Evolutionary conservation across 2,797 vertebrate species (phyloP).

Genomic region (Channa striata): DNA sequence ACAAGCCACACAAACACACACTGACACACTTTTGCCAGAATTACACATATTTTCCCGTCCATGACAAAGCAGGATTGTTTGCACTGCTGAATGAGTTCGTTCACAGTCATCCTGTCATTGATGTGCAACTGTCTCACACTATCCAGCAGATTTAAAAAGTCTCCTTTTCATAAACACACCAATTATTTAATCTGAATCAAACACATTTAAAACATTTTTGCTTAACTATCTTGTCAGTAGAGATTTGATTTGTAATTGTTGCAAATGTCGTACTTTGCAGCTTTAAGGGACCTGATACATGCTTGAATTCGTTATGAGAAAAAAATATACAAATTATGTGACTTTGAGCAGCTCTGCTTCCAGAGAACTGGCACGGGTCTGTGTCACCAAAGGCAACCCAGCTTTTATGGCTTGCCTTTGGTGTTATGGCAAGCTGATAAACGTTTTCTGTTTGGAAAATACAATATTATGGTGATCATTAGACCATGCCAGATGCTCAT

Average conservation of each 20-base stretch:
- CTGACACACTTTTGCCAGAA: constrained; percentile 7
- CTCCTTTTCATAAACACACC: neutral
- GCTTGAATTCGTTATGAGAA: neutral
- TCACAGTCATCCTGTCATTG: constrained; percentile 28
- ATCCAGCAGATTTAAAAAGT: no score
- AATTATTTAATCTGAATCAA: no score
- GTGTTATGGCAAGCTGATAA: no score
- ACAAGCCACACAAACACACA: constrained; percentile 25
- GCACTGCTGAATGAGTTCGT: constrained; percentile 36
- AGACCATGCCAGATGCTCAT: neutral
- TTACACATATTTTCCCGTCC: constrained; percentile 54
- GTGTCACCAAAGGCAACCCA: no score
- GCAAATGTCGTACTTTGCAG: neutral
- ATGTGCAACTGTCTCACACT: constrained; percentile 1
- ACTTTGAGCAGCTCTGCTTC: neutral
- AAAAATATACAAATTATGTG: neutral
- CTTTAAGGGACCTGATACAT: neutral
- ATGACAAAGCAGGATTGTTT: constrained; percentile 65
- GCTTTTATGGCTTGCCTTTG: no score
- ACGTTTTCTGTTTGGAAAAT: no score
- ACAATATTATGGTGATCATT: no score
- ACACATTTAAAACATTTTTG: no score
- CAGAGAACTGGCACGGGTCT: no score
- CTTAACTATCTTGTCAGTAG: no score
- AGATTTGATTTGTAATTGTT: neutral